Evolutionary conservation across 2,797 vertebrate genomes (phyloP).

Genomic region (Tolypeutes matacus): DNA sequence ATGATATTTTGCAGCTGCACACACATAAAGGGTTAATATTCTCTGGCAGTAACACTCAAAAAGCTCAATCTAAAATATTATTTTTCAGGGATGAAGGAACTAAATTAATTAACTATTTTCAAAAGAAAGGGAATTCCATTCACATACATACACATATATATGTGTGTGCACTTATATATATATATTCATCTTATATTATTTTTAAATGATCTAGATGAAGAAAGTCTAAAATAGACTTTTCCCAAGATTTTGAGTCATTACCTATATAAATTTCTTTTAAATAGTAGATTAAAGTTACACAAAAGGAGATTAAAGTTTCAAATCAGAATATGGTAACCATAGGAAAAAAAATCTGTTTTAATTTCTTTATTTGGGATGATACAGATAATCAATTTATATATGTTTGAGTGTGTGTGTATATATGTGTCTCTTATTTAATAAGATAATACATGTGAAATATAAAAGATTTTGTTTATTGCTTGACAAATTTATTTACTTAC

Average conservation of each 20-base stretch:
- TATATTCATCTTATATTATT: not conserved
- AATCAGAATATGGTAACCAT: not conserved
- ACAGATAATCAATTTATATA: not conserved
- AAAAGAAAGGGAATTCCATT: not conserved
- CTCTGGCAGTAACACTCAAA: not conserved
- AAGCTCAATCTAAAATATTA: not conserved
- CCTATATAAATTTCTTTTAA: not conserved
- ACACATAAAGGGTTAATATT: not conserved
- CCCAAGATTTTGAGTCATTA: not conserved
- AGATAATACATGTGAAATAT: not conserved
- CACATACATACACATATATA: too few relatives aligned
- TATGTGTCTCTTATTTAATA: not conserved
- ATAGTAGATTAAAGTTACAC: not conserved
- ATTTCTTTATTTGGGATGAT: not conserved
- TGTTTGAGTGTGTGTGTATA: not conserved
- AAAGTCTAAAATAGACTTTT: not conserved
- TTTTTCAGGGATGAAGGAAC: not conserved
- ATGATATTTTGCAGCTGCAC: not conserved
- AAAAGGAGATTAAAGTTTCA: not conserved
- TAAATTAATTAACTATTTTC: not conserved
- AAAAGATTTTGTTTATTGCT: not conserved
- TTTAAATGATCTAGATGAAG: not conserved
- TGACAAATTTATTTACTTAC: not conserved
- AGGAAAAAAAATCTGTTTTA: not conserved
- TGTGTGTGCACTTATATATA: too few relatives aligned